Evolutionary conservation across 64 coral and sea anemone genomes (phyloP), one percentile per base, ranked within the genome.

Genomic region (Pachyseris speciosa): DNA sequence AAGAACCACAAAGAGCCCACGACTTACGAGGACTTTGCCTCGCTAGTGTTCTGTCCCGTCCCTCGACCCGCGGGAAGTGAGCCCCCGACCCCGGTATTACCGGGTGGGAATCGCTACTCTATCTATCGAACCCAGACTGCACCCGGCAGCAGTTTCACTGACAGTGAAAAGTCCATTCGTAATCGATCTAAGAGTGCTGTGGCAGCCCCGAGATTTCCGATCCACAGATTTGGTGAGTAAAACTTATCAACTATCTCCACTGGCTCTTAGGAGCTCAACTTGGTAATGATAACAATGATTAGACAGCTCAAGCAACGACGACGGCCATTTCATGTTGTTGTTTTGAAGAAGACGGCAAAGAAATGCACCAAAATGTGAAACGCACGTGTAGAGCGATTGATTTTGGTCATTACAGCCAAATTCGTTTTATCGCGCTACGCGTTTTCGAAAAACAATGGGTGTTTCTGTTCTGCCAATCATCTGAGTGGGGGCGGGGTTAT

Each of bases 1-100:
- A 78, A 94, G 20, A 83, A 90, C 19, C 96, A 93, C 57, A 98
- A 98, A 44, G 88, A 98, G 17, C 61, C 72, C 22, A 90, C 96
- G 24, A 89, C 86, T 7, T 98, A 90, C 33, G 96, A 98, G 65
- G 96, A 95, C 28, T 98, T 93, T 49, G 89, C 96, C 2, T 95
- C 94, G 38, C 77, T 83, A 15, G 80, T 94, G 22, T 98, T 98
- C 38, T 92, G 91, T 73, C 96, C 96, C 9, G 86, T 80, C 2
- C 93, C 96, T 2, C 92, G 83, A 63, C 9, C 77, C 85, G 41
- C 51, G 20, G 71, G 72, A 74, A 96, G 94, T 63, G 83, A 87
- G 69, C 94, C 94, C 28, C 39, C 58, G 13, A 96, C 94, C 31
- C 94, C 94, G 17, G 64, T 79, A 25, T 40, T 60, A 71, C 27